These are phyloP conservation scores for Tolmerus cingulatus DNA, from an alignment of 2,888 invertebrate genomes.

Conservation along the genomic window DNA sequence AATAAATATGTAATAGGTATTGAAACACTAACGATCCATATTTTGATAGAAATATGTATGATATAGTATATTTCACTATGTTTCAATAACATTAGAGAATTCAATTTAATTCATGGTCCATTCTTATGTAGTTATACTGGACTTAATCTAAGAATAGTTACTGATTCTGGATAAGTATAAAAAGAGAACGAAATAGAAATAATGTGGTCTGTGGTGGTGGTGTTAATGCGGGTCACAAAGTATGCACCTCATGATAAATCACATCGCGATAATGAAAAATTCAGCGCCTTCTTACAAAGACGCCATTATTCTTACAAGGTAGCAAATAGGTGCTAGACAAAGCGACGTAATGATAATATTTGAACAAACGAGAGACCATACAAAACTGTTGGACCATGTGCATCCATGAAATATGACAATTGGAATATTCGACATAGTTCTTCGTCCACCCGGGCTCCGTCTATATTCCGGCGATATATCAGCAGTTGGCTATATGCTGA, in stretches of 20 bases:
- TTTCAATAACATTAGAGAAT: no score
- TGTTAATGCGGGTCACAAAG: background rate
- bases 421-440: constrained; percentile 42
- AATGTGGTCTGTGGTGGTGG: background rate
- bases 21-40: no score
- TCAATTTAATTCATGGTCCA: no score
- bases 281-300: background rate
- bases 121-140: no score
- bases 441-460: background rate
- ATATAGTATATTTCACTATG: no score
- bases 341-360: constrained; percentile 24
- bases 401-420: constrained; percentile 44
- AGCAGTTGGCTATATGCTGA: constrained; percentile 5
- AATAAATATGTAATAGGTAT: no score
- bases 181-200: background rate
- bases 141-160: no score
- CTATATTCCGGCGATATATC: constrained; percentile 21
- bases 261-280: background rate
- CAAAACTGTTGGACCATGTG: constrained; percentile 35
- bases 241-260: background rate
- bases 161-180: no score
- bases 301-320: background rate
- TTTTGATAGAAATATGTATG: no score
- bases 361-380: constrained; percentile 36
- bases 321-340: background rate